These are phyloP conservation scores for Oncorhynchus masou DNA, from an alignment of 2,113 vertebrate genomes.

Conservation along the genomic window DNA sequence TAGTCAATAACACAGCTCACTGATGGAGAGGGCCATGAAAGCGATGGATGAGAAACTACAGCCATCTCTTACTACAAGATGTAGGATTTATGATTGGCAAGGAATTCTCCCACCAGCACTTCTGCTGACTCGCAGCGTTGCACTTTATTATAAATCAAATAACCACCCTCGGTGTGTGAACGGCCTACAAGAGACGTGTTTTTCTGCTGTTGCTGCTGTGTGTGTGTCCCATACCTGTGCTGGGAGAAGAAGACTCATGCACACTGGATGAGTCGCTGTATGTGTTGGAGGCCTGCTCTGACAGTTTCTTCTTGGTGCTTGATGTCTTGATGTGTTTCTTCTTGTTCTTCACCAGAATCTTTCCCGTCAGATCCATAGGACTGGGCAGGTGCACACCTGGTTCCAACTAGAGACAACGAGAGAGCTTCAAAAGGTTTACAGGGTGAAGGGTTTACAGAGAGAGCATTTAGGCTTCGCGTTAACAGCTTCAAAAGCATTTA, in stretches of 20 bases:
- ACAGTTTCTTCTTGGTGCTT: constrained; percentile 92
- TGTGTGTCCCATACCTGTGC: constrained; percentile 78
- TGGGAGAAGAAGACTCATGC: constrained; percentile 92
- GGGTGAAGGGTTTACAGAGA: neutral
- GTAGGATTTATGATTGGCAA: constrained; percentile 9
- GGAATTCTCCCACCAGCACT: neutral
- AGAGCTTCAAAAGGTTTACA: too few species aligned
- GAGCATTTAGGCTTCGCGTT: too few species aligned
- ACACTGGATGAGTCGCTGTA: constrained; percentile 91
- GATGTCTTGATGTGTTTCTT: constrained; percentile 91
- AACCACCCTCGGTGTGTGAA: neutral
- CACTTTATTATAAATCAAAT: neutral
- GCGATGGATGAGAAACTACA: constrained; percentile 59
- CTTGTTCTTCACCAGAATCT: constrained; percentile 98
- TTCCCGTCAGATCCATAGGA: constrained; percentile 93
- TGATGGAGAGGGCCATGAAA: constrained; percentile 64
- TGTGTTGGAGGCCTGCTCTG: constrained; percentile 90
- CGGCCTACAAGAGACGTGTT: neutral
- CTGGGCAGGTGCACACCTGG: constrained; percentile 87
- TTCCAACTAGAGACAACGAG: constrained; percentile 80
- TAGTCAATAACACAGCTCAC: constrained; percentile 47
- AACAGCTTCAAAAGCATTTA: too few species aligned
- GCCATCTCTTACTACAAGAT: constrained; percentile 5
- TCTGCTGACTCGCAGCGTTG: neutral
- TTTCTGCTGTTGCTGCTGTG: too few species aligned